Base-by-base conservation (phyloP, 1,140 invertebrate species). In the Octopus bimaculoides region DNA sequence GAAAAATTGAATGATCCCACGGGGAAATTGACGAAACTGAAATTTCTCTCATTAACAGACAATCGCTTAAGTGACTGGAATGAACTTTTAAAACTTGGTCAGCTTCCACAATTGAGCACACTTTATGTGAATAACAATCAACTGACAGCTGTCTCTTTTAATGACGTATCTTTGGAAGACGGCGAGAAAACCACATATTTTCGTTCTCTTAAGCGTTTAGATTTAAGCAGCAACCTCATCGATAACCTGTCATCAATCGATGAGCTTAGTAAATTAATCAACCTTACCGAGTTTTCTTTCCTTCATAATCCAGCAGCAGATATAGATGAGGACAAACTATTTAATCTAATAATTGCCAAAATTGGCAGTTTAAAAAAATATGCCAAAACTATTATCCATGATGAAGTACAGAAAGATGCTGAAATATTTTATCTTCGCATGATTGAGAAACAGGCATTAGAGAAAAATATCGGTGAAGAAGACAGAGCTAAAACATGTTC, bases 341-440 rank as follows among this genome's bases (percentile, higher is more conserved):
- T 6, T 17, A n/a, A n/a, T n/a, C 4, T 71, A 0, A 71, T 71
- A n/a, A 71, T 71, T 71, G 66, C 17, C 17, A 71, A 71, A 71
- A 14, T 71, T 20, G 66, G 66, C 14, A 20, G 8, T 12, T 14
- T 71, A 71, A 17, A 71, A 71, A 71, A 6, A 5, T 71, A 71
- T 20, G 26, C 66, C 4, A 71, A 71, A 14, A 14, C 66, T 10
- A 9, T 5, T 12, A 71, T 71, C 66, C 5, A 6, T 5, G 66
- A 14, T n/a, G 66, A 6, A n/a, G 6, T 5, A n/a, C 66, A 20
- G 7, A 71, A 71, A 71, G 26, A 71, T 71, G 66, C 9, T 20
- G 66, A 71, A 71, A 71, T 71, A n/a, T 71, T n/a, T 17, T 71
- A 71, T 17, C 66, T 71, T 71, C 66, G 26, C 14, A 71, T 14